phyloP scores from a whole-genome alignment of 2,113 vertebrate species.

The Corynorhinus townsendii region DNA sequence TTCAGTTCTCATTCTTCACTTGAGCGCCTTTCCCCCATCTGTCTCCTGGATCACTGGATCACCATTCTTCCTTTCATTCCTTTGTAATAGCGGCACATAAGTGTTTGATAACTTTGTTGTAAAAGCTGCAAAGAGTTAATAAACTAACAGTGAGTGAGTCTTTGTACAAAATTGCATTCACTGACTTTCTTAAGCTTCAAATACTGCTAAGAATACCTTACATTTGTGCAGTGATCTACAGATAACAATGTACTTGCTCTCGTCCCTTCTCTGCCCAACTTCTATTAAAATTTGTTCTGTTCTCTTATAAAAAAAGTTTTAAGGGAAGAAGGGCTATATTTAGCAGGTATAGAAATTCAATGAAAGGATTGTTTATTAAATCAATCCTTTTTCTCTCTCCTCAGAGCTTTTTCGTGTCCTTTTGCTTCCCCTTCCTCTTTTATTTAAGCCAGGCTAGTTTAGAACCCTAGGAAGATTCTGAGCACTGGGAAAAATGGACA shows the following conservation, averaged over 20 bases:
- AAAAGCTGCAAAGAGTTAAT: neutral
- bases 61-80: neutral
- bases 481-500: neutral
- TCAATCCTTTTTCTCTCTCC: neutral
- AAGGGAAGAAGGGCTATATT: constrained; percentile 5
- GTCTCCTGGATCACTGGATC: neutral
- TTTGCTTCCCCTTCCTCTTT: neutral
- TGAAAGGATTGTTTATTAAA: constrained; percentile 23
- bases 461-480: neutral
- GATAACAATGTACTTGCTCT: constrained; percentile 18
- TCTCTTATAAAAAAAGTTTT: constrained; percentile 16
- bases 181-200: neutral
- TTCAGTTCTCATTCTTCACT: neutral
- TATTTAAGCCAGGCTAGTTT: neutral
- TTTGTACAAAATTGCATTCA: neutral
- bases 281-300: constrained; percentile 29
- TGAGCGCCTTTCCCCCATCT: neutral
- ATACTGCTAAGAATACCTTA: neutral
- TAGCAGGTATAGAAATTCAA: constrained; percentile 38
- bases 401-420: neutral
- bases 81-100: neutral
- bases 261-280: neutral
- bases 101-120: neutral
- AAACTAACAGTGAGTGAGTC: neutral
- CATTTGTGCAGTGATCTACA: constrained; percentile 1